A percentile compares a stretch with the other conserved stretches of the same genome.
These are phyloP conservation scores for Anseranas semipalmata DNA, from an alignment of 2,113 vertebrate genomes.

Conservation along the genomic window DNA sequence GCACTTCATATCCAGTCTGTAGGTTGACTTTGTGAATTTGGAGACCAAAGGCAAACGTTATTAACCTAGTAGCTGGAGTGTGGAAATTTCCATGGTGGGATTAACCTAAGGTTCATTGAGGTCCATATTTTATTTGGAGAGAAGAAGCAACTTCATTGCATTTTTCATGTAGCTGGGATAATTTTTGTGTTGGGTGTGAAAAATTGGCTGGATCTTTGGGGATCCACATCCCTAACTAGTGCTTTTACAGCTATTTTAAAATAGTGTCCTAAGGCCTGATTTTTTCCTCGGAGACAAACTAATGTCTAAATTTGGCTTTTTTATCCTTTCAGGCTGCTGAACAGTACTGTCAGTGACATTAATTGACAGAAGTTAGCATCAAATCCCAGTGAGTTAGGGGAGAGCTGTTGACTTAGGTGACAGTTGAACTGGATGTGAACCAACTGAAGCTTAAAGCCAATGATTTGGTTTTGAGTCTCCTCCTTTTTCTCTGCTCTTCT, in stretches of 20 bases:
- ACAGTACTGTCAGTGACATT: background rate
- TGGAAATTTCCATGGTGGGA: background rate
- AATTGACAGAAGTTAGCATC: background rate
- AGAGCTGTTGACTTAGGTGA: background rate
- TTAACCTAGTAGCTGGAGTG: background rate
- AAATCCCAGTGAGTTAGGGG: background rate
- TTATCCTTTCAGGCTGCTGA: background rate
- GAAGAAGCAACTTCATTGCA: background rate
- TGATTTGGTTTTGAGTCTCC: background rate
- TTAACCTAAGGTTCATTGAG: background rate
- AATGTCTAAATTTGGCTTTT: background rate
- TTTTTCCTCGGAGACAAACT: background rate
- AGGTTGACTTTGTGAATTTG: background rate
- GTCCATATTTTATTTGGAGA: background rate
- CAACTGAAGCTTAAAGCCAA: background rate
- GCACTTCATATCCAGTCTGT: accelerated
- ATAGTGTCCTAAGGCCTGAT: background rate
- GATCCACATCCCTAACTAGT: background rate
- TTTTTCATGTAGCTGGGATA: background rate
- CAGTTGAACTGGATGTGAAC: background rate
- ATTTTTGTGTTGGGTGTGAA: background rate
- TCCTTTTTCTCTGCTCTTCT: background rate
- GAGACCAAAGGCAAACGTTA: background rate
- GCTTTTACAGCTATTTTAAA: background rate
- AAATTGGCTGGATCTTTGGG: background rate